These are phyloP conservation scores for Neodiprion lecontei DNA, from an alignment of 1,140 invertebrate genomes.

Conservation along the genomic window DNA sequence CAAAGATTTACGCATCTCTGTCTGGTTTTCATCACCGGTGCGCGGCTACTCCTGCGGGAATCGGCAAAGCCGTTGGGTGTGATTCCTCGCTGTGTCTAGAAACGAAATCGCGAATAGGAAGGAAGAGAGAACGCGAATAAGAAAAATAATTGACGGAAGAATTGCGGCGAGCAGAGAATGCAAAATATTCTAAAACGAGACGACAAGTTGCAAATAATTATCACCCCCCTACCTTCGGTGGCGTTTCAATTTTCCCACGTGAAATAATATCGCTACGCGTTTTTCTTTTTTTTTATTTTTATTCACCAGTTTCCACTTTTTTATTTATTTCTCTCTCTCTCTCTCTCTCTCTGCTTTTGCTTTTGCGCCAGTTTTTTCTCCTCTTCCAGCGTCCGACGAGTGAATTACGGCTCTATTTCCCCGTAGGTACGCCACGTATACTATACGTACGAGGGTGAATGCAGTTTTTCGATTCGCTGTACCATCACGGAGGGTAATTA, in stretches of 20 bases:
- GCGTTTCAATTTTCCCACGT: background rate
- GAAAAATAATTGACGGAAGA: background rate
- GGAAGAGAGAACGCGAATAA: too few species aligned
- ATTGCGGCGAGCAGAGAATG: background rate
- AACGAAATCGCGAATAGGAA: too few species aligned
- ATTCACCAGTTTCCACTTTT: too few species aligned
- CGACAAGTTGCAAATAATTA: background rate
- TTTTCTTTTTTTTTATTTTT: too few species aligned
- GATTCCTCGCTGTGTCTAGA: too few species aligned
- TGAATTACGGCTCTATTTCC: background rate
- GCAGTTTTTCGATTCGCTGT: constrained; percentile 4
- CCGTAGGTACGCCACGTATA: background rate
- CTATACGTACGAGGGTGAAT: background rate
- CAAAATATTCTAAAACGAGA: background rate
- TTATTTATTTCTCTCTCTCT: background rate
- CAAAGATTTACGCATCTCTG: background rate
- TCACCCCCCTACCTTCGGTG: background rate
- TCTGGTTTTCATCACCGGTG: background rate
- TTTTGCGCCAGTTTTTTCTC: too few species aligned
- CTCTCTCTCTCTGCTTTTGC: background rate
- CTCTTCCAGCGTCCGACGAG: background rate
- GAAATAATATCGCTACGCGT: background rate
- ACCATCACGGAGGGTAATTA: constrained; percentile 10
- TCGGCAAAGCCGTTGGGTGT: too few species aligned
- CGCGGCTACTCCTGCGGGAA: too few species aligned